Evolutionary conservation across 2,113 vertebrate genomes (phyloP).

Genomic region (Melanerpes formicivorus): DNA sequence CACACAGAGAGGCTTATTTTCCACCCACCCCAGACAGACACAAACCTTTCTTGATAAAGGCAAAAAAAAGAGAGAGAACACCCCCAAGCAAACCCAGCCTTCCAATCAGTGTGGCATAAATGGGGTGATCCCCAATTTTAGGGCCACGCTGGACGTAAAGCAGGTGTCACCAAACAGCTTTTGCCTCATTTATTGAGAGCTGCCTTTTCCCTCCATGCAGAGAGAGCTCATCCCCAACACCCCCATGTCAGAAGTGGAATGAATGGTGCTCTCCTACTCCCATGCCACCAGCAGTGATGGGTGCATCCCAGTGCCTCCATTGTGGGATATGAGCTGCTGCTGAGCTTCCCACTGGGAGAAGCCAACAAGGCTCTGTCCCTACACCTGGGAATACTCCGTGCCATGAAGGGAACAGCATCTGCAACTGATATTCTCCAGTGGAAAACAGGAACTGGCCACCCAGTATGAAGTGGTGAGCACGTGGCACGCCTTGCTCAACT

Average conservation of each 20-base stretch:
- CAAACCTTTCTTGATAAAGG: constrained; percentile 4
- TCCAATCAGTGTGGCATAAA: background rate
- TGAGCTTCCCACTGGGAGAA: background rate
- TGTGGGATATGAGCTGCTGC: background rate
- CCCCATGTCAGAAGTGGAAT: background rate
- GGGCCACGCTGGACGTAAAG: fast-evolving
- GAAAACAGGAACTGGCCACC: background rate
- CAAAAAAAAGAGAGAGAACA: background rate
- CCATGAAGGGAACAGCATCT: background rate
- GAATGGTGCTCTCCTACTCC: background rate
- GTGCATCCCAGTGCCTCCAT: background rate
- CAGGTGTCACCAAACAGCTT: background rate
- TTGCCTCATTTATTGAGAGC: background rate
- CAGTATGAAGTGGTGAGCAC: background rate
- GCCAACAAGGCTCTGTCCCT: background rate
- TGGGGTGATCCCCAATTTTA: background rate
- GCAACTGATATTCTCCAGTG: background rate
- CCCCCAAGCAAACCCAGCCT: background rate
- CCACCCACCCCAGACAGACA: background rate
- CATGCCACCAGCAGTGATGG: fast-evolving
- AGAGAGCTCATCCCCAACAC: background rate
- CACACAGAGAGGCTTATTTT: background rate
- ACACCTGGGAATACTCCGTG: background rate
- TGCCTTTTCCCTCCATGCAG: background rate
- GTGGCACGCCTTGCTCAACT: fast-evolving